Conservation (phyloP, 2,113 vertebrate species). For the Ardeotis arabs region DNA sequence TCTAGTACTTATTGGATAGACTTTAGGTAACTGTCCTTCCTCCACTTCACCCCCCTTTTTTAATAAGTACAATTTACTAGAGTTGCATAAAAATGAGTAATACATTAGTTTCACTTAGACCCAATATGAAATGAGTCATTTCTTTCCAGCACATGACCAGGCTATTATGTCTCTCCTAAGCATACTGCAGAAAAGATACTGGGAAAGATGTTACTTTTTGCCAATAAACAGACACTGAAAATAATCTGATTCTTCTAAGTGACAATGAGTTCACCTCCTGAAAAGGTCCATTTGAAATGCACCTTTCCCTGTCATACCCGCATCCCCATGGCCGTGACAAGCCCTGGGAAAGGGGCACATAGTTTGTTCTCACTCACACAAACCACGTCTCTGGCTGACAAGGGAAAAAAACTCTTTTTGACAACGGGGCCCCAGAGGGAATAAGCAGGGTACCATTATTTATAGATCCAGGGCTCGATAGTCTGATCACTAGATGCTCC, state of each 20-base stretch:
- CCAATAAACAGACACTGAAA: constrained; percentile 9
- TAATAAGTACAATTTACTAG: constrained; percentile 50
- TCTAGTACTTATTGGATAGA: constrained; percentile 34
- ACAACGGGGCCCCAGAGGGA: not conserved
- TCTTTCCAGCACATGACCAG: constrained; percentile 56
- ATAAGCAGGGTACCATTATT: constrained; percentile 44
- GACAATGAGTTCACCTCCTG: constrained; percentile 11
- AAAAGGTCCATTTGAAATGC: constrained; percentile 11
- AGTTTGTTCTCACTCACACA: constrained; percentile 30
- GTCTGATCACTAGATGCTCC: not conserved
- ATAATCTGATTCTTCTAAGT: constrained; percentile 2
- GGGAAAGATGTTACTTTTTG: not conserved
- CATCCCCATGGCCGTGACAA: not conserved
- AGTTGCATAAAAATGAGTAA: constrained; percentile 63
- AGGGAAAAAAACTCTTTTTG: not conserved
- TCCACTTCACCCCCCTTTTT: not conserved
- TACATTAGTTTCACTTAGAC: constrained; percentile 17
- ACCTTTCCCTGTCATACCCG: constrained; percentile 21
- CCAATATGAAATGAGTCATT: constrained; percentile 36
- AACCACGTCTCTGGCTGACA: not conserved
- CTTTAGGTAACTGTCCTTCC: constrained; percentile 19
- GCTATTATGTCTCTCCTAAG: constrained; percentile 28
- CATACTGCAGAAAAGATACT: not conserved
- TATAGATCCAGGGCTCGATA: constrained; percentile 33
- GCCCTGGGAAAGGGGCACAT: constrained; percentile 35